phyloP scores from a whole-genome alignment of 2,888 invertebrate genomes.

The Nomada fucata region DNA sequence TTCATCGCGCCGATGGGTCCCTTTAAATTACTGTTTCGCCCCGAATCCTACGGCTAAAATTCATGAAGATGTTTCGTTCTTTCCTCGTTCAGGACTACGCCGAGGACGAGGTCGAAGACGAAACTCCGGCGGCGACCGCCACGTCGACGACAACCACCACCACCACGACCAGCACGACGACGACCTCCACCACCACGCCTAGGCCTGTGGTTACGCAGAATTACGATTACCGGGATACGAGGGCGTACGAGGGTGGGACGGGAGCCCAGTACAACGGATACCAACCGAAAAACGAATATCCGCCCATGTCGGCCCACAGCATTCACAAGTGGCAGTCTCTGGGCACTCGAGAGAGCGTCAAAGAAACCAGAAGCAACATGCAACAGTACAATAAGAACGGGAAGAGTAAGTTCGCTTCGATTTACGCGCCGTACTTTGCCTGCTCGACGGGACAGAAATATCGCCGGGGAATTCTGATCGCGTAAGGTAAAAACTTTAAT shows the following conservation, averaged over 20 bases:
- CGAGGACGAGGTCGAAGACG: conserved; percentile 74
- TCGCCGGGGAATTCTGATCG: conserved; percentile 1
- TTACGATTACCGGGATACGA: conserved; percentile 74
- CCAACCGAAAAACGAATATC: conserved; percentile 77
- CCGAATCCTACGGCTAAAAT: neutral
- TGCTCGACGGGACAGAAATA: neutral
- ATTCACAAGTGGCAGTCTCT: conserved; percentile 79
- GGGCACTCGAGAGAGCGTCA: conserved; percentile 77
- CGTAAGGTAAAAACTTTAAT: neutral
- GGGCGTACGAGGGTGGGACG: conserved; percentile 68
- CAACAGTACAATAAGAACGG: conserved; percentile 75
- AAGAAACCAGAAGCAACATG: conserved; percentile 76
- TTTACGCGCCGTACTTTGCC: neutral
- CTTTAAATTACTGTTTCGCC: neutral
- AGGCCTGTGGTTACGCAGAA: conserved; percentile 75
- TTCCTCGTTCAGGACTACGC: conserved; percentile 75
- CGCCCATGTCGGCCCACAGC: conserved; percentile 78
- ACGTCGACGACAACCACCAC: conserved; percentile 63
- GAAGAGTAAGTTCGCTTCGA: conserved; percentile 74
- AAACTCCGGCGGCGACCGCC: conserved; percentile 67
- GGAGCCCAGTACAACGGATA: conserved; percentile 75
- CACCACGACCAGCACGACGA: conserved; percentile 79
- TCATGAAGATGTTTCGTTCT: conserved; percentile 23
- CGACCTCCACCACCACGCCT: conserved; percentile 82
- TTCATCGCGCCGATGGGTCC: conserved; percentile 7